Percentiles rank a stretch among this genome's conserved stretches.
Conservation (phyloP, 2,797 vertebrate genomes). For the Balearica regulorum region DNA sequence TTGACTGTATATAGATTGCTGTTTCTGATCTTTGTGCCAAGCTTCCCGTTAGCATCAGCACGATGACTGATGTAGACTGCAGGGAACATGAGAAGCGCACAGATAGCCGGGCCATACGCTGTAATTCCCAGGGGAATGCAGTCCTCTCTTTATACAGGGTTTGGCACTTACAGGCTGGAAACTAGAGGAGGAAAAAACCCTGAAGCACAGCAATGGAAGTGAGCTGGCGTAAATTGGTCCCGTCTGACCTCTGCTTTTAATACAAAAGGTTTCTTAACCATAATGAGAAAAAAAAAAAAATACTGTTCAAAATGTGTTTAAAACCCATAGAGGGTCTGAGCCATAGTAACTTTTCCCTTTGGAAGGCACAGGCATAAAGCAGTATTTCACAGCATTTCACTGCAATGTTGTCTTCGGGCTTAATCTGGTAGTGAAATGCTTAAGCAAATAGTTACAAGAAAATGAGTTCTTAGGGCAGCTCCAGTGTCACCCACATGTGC, state of each 20-base stretch:
- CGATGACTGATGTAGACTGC: neutral
- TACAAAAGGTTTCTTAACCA: neutral
- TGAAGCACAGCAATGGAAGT: neutral
- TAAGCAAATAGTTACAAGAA: conserved; percentile 37
- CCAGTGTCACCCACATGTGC: neutral
- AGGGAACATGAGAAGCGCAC: neutral
- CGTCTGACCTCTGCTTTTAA: neutral
- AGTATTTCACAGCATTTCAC: neutral
- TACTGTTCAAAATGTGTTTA: neutral
- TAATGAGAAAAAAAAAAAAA: neutral
- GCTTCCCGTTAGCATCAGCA: neutral
- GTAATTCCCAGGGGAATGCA: neutral
- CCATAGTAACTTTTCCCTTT: neutral
- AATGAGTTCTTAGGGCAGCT: conserved; percentile 6
- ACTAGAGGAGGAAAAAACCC: neutral
- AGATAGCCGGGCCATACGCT: neutral
- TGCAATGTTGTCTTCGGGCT: neutral
- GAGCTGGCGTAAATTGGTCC: neutral
- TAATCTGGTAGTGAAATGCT: conserved; percentile 25
- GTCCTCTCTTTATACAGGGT: neutral
- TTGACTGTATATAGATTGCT: neutral
- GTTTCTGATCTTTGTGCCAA: neutral
- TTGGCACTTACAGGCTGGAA: neutral
- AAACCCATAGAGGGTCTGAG: neutral
- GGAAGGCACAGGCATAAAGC: neutral